Evolutionary conservation across 2,113 vertebrate species (phyloP).

Genomic region (Scomber japonicus): DNA sequence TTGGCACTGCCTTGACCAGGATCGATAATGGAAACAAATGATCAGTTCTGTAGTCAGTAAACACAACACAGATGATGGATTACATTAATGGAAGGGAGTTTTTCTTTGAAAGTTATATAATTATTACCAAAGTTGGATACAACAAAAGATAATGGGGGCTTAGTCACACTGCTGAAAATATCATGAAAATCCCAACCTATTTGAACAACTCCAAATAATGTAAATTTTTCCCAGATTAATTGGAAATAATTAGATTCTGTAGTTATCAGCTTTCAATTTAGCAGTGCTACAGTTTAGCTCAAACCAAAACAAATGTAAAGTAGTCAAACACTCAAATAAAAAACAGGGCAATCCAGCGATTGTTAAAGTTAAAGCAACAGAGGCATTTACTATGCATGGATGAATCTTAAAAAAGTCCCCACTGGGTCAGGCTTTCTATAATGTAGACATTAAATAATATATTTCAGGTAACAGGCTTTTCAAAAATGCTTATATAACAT

Average conservation of each 20-base stretch:
- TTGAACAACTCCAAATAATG: background rate
- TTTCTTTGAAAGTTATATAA: background rate
- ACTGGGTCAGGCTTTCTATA: background rate
- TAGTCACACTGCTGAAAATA: background rate
- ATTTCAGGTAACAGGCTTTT: background rate
- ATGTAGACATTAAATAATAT: background rate
- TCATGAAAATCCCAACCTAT: background rate
- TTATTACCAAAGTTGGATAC: background rate
- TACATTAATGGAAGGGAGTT: background rate
- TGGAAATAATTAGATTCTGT: background rate
- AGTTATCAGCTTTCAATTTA: background rate
- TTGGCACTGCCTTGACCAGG: slow-evolving; percentile 42
- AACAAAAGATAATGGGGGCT: background rate
- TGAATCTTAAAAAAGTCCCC: no score
- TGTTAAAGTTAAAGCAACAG: background rate
- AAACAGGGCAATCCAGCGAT: background rate
- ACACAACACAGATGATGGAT: slow-evolving; percentile 1
- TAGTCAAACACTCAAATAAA: background rate
- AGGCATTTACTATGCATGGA: background rate
- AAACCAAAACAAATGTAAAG: background rate
- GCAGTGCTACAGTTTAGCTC: background rate
- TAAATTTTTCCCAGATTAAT: background rate
- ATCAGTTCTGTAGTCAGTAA: slow-evolving; percentile 32
- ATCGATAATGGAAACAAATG: slow-evolving; percentile 55
- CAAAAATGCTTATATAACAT: background rate